These are phyloP conservation scores for Blomia tropicalis DNA, from an alignment of 2,888 invertebrate species.

Conservation along the genomic window DNA sequence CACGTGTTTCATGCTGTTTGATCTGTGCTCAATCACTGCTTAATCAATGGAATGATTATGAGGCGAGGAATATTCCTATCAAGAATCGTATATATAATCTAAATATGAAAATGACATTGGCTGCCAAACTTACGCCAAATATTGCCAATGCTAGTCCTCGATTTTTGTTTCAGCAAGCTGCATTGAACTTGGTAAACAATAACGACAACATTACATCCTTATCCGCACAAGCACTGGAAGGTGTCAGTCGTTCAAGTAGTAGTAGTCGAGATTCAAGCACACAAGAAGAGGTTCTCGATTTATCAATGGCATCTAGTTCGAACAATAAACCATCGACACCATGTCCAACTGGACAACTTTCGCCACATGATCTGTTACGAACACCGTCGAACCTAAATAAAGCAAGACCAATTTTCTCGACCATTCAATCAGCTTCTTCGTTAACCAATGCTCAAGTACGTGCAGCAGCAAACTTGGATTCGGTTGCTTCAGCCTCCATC, in stretches of 20 bases:
- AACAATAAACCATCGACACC: background rate
- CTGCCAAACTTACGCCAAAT: background rate
- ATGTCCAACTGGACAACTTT: background rate
- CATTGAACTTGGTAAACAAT: background rate
- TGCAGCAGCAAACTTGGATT: background rate
- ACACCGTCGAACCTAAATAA: background rate
- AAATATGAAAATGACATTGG: background rate
- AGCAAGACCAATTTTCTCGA: background rate
- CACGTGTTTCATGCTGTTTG: constrained; percentile 6
- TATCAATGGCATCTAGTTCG: background rate
- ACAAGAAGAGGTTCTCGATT: constrained; percentile 19
- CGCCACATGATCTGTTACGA: background rate
- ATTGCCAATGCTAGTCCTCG: background rate
- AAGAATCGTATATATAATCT: constrained; percentile 14
- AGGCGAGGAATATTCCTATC: constrained; percentile 10
- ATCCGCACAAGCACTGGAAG: background rate
- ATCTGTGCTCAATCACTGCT: constrained; percentile 8
- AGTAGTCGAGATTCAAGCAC: background rate
- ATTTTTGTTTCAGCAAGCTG: background rate
- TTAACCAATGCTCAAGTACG: background rate
- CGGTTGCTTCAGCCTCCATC: background rate
- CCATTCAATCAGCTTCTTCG: background rate
- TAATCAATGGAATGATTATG: constrained; percentile 16
- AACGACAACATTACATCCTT: background rate
- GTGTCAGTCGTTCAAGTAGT: background rate